Evolutionary conservation across 2,113 vertebrate species (phyloP).

Genomic region (Callopanchax toddi): DNA sequence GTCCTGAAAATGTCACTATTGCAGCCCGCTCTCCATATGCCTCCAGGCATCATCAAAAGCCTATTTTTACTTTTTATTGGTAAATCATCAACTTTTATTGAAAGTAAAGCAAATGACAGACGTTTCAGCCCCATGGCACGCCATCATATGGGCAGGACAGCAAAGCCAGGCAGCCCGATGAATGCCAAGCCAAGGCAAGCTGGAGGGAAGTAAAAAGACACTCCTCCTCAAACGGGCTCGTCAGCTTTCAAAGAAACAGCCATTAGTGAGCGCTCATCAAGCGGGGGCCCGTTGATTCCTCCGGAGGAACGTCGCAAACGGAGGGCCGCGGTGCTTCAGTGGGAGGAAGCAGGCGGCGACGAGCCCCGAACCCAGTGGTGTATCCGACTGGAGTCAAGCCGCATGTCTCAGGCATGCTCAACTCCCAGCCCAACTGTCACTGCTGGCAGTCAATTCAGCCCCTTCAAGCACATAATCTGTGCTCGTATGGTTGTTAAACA

Average conservation of each 20-base stretch:
- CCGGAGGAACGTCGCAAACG: constrained; percentile 62
- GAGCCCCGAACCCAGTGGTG: constrained; percentile 76
- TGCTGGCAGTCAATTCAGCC: constrained; percentile 78
- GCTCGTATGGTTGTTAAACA: constrained; percentile 80
- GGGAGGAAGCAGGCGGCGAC: constrained; percentile 62
- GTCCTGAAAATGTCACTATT: constrained; percentile 51
- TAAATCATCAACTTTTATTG: constrained; percentile 80
- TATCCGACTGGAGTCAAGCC: constrained; percentile 74
- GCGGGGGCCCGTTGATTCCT: constrained; percentile 65
- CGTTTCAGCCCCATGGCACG: constrained; percentile 77
- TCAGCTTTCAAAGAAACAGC: constrained; percentile 78
- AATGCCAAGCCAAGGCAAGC: constrained; percentile 79
- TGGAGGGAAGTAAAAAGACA: constrained; percentile 81
- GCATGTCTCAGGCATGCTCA: constrained; percentile 72
- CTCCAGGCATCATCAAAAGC: constrained; percentile 71
- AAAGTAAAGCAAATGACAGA: constrained; percentile 82
- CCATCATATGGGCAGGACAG: constrained; percentile 74
- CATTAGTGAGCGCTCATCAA: constrained; percentile 78
- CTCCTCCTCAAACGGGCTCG: constrained; percentile 75
- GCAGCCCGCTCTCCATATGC: constrained; percentile 74
- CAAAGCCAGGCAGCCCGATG: constrained; percentile 76
- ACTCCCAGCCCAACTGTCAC: constrained; percentile 86
- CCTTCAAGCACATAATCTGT: constrained; percentile 84
- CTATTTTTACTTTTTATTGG: constrained; percentile 78
- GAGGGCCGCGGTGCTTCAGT: constrained; percentile 67